Evolutionary conservation across 1,140 invertebrate genomes (phyloP), one percentile per base, ranked within the genome.

Genomic region (Microplitis demolitor): DNA sequence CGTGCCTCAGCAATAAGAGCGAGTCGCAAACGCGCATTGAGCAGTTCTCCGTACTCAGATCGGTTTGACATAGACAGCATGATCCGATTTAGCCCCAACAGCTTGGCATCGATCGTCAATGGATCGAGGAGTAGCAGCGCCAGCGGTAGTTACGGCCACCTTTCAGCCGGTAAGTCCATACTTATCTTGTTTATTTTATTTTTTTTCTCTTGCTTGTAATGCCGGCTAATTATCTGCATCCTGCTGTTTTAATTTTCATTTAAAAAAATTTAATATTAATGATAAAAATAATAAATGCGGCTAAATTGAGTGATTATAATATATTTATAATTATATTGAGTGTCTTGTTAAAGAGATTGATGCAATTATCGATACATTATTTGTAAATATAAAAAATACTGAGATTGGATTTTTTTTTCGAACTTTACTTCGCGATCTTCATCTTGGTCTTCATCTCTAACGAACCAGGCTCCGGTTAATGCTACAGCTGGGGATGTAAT

Each of bases 21-120:
- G 34, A 93, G 93, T 80, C 91, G 96, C 35, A 99, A 98, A 82
- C 89, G 97, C 60, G 96, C 97, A 0, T 88, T 98, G 0, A 98
- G 96, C 60, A 96, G 95, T 83, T 98, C 96, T 11, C 96, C 97
- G 0, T 97, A 98, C 78, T 96, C 96, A 0, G 96, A 98, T 83
- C 95, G 95, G 9, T 91, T 98, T 80, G 96, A 98, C 84, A 93
- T 99, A 78, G 96, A 96, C 79, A 97, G 96, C 63, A 94, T 98
- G 89, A 98, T 98, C 77, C 91, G 97, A 74, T 96, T 97, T 78
- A 98, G 96, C 11, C 97, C 97, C 0, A 97, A 96, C 76, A 97
- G 96, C 50, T 86, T 98, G 70, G 93, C 94, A 24, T 95, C 95
- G n/a, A 92, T 97, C 60, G 94, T 97, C 77, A 95, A 96, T 79